phyloP scores from a whole-genome alignment of 2,888 invertebrate species.

The Euclidia mi region DNA sequence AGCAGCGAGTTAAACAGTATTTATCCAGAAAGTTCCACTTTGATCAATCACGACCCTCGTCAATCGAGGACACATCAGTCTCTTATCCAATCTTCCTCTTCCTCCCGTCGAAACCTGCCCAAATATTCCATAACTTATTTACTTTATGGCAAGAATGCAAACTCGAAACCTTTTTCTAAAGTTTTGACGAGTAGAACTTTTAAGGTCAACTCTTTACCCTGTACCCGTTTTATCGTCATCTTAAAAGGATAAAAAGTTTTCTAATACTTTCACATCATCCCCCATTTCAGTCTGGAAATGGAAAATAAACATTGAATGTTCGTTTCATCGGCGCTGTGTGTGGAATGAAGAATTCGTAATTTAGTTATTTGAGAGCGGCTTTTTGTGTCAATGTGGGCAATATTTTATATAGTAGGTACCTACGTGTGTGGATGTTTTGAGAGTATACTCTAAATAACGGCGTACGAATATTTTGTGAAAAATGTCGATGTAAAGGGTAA shows the following conservation, averaged over 20 bases:
- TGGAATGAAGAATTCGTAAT: no score
- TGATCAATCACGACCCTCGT: constrained; percentile 33
- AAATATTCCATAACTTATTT: constrained; percentile 29
- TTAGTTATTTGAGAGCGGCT: no score
- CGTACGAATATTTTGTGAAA: no score
- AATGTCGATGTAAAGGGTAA: no score
- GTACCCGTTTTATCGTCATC: constrained; percentile 13
- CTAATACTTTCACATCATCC: not conserved
- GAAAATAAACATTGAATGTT: not conserved
- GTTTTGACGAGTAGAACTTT: constrained; percentile 21
- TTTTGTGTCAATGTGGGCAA: no score
- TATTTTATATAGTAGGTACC: no score
- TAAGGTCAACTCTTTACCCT: constrained; percentile 21
- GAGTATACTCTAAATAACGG: no score
- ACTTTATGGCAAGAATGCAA: constrained; percentile 21
- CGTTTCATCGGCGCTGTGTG: not conserved
- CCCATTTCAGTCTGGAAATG: not conserved
- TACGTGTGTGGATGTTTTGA: no score
- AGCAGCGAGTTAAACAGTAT: not conserved
- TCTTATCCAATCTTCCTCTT: constrained; percentile 21
- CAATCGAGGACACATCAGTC: constrained; percentile 17
- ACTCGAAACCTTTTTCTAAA: constrained; percentile 13
- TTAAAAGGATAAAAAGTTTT: constrained; percentile 21
- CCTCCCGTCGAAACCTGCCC: constrained; percentile 9
- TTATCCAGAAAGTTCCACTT: not conserved